A percentile compares a stretch with the other conserved stretches of the same genome.
phyloP scores from a whole-genome alignment of 1,140 invertebrate species.

The Ectropis grisescens region DNA sequence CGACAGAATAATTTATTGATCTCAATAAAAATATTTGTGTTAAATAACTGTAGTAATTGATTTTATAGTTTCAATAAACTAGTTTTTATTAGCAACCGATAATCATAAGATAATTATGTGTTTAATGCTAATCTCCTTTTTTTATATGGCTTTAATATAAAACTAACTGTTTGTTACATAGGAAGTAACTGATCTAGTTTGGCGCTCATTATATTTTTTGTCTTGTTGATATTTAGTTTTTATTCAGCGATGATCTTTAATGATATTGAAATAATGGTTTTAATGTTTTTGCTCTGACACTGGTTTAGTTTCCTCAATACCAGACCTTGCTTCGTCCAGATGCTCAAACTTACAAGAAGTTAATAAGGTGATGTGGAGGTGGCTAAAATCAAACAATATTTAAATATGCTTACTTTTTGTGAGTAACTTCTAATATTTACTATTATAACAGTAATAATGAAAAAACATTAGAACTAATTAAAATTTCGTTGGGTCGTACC shows the following conservation, averaged over 20 bases:
- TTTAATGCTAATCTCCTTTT: too few relatives aligned
- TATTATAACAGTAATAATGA: too few relatives aligned
- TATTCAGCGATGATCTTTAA: slow-evolving; percentile 43
- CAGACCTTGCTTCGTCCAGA: slow-evolving; percentile 46
- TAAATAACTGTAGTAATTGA: too few relatives aligned
- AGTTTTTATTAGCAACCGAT: slow-evolving; percentile 1
- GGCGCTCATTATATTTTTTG: slow-evolving; percentile 37
- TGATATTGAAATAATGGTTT: slow-evolving; percentile 37
- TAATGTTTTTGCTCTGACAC: slow-evolving; percentile 33
- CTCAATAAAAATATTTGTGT: too few relatives aligned
- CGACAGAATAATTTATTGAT: too few relatives aligned
- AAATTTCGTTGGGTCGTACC: too few relatives aligned
- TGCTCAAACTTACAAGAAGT: slow-evolving; percentile 15
- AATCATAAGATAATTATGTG: slow-evolving; percentile 5
- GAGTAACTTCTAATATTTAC: too few relatives aligned
- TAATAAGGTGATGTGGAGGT: too few relatives aligned
- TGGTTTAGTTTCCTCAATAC: slow-evolving; percentile 43
- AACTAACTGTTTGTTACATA: slow-evolving; percentile 32
- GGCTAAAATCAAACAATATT: too few relatives aligned
- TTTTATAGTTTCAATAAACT: too few relatives aligned
- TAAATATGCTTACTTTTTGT: too few relatives aligned
- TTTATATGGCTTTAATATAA: slow-evolving; percentile 4
- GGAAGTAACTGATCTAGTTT: slow-evolving; percentile 39
- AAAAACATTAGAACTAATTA: too few relatives aligned
- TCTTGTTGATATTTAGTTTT: slow-evolving; percentile 17